phyloP scores from a whole-genome alignment of 2,113 vertebrate genomes.

The Arizona elegans region DNA sequence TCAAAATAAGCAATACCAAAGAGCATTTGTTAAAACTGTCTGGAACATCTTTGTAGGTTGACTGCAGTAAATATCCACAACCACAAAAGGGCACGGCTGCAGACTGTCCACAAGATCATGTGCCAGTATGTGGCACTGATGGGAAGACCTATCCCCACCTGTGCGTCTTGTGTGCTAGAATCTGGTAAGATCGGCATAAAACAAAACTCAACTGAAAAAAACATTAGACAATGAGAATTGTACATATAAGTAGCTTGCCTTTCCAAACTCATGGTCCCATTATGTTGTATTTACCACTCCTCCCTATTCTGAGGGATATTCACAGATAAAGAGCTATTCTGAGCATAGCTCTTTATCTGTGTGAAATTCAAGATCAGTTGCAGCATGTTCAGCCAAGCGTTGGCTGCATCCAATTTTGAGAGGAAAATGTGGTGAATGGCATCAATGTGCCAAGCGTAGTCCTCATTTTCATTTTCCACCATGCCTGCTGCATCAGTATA shows the following conservation, averaged over 20 bases:
- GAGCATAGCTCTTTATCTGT: background rate
- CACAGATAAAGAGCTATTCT: too few relatives aligned
- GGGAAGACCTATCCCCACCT: background rate
- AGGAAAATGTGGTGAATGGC: background rate
- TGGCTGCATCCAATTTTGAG: background rate
- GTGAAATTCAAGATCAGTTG: background rate
- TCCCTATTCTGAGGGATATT: background rate
- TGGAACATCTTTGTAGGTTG: background rate
- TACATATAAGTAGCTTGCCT: background rate
- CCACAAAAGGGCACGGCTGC: background rate
- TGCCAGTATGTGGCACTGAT: slow-evolving; percentile 1
- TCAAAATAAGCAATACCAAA: background rate
- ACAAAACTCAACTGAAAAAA: background rate
- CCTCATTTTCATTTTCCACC: background rate
- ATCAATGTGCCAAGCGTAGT: background rate
- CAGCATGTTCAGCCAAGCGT: background rate
- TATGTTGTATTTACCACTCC: background rate
- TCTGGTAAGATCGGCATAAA: background rate
- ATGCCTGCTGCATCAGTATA: background rate
- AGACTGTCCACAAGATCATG: background rate
- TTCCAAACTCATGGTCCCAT: background rate
- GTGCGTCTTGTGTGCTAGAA: background rate
- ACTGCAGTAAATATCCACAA: background rate
- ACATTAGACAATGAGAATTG: background rate
- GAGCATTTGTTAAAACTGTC: background rate